A percentile compares a stretch with the other conserved stretches of the same genome.
These are phyloP conservation scores for Aporophyla lueneburgensis DNA, from an alignment of 2,888 invertebrate species.

Conservation along the genomic window DNA sequence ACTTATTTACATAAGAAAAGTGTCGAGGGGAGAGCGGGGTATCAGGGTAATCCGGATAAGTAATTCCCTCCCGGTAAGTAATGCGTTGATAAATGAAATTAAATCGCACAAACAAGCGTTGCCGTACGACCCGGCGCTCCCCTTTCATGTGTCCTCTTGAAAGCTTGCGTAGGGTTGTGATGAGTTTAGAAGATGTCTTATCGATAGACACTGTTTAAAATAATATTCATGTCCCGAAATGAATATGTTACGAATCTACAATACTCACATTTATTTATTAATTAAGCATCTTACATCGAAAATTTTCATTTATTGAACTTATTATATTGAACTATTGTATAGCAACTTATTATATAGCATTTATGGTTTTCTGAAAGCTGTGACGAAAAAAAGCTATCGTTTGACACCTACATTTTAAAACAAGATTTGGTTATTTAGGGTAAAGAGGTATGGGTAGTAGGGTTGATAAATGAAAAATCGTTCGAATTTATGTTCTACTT, in stretches of 20 bases:
- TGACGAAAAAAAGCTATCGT: no score
- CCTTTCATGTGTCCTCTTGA: conserved; percentile 78
- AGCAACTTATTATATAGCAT: no score
- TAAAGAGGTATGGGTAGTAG: no score
- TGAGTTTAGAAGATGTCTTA: conserved; percentile 22
- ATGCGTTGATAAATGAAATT: conserved; percentile 91
- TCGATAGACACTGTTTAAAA: conserved; percentile 47
- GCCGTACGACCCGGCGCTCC: conserved; percentile 84
- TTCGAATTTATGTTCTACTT: no score
- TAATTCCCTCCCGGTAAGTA: conserved; percentile 90
- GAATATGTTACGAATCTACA: not conserved
- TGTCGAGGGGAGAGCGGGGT: conserved; percentile 69
- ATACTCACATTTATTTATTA: no score
- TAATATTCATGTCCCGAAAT: not conserved
- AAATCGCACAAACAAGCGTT: conserved; percentile 91
- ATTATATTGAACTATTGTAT: no score
- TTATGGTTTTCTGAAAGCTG: no score
- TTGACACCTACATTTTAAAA: no score
- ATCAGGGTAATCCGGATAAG: conserved; percentile 88
- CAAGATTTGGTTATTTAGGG: no score
- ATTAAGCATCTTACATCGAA: no score
- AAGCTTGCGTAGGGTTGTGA: conserved; percentile 74
- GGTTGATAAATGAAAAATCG: no score
- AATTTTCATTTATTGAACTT: no score
- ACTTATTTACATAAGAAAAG: conserved; percentile 77